Evolutionary conservation across 2,797 vertebrate genomes (phyloP).

Genomic region (Hypotaenidia philippensis): DNA sequence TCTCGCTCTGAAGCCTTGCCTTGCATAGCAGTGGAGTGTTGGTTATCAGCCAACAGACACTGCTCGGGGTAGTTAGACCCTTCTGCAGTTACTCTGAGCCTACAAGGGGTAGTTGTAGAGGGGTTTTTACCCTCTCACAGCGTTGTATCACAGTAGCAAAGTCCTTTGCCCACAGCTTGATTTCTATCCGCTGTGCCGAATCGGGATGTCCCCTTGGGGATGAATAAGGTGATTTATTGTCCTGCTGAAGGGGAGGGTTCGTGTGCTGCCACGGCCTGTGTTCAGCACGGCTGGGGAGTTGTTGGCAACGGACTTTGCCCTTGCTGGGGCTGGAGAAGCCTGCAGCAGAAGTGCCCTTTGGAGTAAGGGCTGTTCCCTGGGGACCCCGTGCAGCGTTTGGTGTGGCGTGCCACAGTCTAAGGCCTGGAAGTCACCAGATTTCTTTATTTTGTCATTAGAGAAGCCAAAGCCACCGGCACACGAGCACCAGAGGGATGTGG

Average conservation of each 20-base stretch:
- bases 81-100: accelerated
- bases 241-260: neutral
- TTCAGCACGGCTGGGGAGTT: accelerated
- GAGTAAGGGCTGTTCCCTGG: accelerated
- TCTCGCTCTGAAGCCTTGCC: too few relatives aligned
- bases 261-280: neutral
- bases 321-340: too few relatives aligned
- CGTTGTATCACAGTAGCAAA: accelerated
- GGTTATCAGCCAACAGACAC: accelerated
- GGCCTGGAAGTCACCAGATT: neutral
- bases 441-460: neutral
- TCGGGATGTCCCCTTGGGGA: accelerated
- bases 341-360: accelerated
- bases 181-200: accelerated
- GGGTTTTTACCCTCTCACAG: too few relatives aligned
- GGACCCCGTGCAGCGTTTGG: accelerated
- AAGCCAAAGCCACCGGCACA: accelerated
- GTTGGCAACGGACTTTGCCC: neutral
- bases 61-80: too few relatives aligned
- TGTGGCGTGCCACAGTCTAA: accelerated
- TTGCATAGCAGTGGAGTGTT: neutral
- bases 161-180: accelerated
- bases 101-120: too few relatives aligned
- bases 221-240: neutral
- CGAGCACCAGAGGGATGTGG: accelerated